phyloP scores from a whole-genome alignment of 2,888 invertebrate species.

The Portevinia maculata region DNA sequence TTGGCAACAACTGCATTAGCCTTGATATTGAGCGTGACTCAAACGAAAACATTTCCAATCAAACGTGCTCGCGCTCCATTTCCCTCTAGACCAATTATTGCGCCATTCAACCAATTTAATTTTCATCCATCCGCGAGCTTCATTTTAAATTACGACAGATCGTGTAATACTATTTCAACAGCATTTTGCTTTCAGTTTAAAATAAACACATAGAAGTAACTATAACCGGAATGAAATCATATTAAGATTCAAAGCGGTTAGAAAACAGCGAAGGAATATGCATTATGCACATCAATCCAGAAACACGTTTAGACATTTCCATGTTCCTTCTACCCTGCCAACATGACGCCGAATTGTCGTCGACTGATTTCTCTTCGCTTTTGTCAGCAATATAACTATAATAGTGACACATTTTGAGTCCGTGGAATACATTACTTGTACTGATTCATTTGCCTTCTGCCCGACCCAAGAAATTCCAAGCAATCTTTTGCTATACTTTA shows the following conservation, averaged over 20 bases:
- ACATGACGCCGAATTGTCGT: constrained; percentile 53
- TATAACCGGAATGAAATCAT: not conserved
- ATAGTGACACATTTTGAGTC: constrained; percentile 30
- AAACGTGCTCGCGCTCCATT: constrained; percentile 39
- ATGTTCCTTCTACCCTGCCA: constrained; percentile 33
- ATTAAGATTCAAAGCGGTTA: not conserved
- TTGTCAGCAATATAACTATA: constrained; percentile 41
- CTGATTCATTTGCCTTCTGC: constrained; percentile 31
- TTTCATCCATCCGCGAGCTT: constrained; percentile 5
- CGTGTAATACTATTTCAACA: too few relatives aligned
- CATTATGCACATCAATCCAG: constrained; percentile 35
- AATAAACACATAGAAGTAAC: not conserved
- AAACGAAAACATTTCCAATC: not conserved
- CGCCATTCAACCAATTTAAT: constrained; percentile 26
- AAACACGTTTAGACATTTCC: constrained; percentile 40
- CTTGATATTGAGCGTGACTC: constrained; percentile 21
- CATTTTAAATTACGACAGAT: constrained; percentile 32
- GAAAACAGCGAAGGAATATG: constrained; percentile 5
- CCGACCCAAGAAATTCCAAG: not conserved
- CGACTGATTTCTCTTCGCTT: constrained; percentile 40
- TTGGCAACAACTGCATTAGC: too few relatives aligned
- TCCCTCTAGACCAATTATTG: constrained; percentile 21
- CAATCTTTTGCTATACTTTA: constrained; percentile 24
- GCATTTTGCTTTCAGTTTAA: constrained; percentile 2
- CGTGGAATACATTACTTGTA: constrained; percentile 22